phyloP scores from a whole-genome alignment of 2,113 vertebrate species.

The Ochotona curzoniae region DNA sequence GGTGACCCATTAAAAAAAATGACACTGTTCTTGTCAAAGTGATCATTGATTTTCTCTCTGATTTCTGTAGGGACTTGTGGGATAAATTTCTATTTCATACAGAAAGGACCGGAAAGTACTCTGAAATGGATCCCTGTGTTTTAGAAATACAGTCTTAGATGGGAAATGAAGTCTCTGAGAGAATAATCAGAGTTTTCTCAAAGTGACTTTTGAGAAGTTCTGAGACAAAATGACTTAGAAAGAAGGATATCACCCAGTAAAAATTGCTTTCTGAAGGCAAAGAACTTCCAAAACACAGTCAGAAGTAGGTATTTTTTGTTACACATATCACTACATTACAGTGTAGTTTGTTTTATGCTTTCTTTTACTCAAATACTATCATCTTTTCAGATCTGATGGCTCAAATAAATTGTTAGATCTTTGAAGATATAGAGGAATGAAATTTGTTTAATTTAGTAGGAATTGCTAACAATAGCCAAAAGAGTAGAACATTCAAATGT shows the following conservation, averaged over 20 bases:
- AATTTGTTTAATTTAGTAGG: not conserved
- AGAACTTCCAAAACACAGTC: conserved; percentile 7
- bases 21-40: conserved; percentile 71
- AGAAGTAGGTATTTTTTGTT: not conserved
- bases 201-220: conserved; percentile 31
- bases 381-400: conserved; percentile 7
- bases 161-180: not conserved
- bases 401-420: not conserved
- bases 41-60: conserved; percentile 77
- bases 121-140: conserved; percentile 46
- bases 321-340: not conserved
- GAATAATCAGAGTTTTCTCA: conserved; percentile 49
- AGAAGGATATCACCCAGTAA: conserved; percentile 10
- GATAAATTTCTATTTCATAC: conserved; percentile 75
- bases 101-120: conserved; percentile 6
- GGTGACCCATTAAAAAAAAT: conserved; percentile 63
- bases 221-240: conserved; percentile 29
- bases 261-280: conserved; percentile 25
- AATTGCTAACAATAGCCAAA: not conserved
- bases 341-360: not conserved
- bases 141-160: conserved; percentile 62
- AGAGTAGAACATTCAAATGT: not conserved
- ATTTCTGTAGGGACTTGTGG: conserved; percentile 64
- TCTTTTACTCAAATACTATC: not conserved
- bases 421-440: conserved; percentile 5